phyloP scores from a whole-genome alignment of 2,888 invertebrate genomes.

The Cryptus viduatorius region DNA sequence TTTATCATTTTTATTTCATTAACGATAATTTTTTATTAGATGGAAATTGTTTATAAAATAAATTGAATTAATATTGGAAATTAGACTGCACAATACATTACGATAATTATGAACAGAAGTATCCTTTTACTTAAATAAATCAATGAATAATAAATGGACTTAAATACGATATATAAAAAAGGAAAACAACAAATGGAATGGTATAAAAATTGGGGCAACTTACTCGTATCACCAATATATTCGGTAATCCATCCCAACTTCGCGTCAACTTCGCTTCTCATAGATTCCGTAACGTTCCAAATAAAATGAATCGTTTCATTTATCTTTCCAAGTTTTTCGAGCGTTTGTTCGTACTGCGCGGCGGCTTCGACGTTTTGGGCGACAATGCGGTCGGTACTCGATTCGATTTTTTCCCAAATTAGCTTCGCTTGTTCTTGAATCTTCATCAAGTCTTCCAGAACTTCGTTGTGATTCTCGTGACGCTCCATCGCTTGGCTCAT shows the following conservation, averaged over 20 bases:
- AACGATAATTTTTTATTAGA: neutral
- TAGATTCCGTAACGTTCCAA: slow-evolving; percentile 79
- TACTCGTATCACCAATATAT: slow-evolving; percentile 82
- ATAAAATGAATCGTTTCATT: slow-evolving; percentile 86
- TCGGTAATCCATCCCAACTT: slow-evolving; percentile 82
- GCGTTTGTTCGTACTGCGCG: slow-evolving; percentile 85
- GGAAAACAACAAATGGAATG: slow-evolving; percentile 1
- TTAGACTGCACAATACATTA: no score
- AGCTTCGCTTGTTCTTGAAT: slow-evolving; percentile 86
- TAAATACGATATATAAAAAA: neutral
- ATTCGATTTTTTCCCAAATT: slow-evolving; percentile 87
- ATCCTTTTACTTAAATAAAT: no score
- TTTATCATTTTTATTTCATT: neutral
- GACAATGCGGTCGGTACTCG: slow-evolving; percentile 83
- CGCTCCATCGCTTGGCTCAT: slow-evolving; percentile 85
- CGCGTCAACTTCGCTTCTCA: slow-evolving; percentile 80
- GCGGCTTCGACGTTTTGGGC: slow-evolving; percentile 85
- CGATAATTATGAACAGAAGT: no score
- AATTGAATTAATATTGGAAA: neutral
- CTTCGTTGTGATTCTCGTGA: slow-evolving; percentile 86
- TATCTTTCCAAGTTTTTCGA: slow-evolving; percentile 86
- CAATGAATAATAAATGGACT: no score
- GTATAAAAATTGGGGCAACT: no score
- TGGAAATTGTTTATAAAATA: neutral
- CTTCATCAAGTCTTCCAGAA: slow-evolving; percentile 86